These are phyloP conservation scores for Apus apus DNA, from an alignment of 2,113 vertebrate genomes.

Conservation along the genomic window DNA sequence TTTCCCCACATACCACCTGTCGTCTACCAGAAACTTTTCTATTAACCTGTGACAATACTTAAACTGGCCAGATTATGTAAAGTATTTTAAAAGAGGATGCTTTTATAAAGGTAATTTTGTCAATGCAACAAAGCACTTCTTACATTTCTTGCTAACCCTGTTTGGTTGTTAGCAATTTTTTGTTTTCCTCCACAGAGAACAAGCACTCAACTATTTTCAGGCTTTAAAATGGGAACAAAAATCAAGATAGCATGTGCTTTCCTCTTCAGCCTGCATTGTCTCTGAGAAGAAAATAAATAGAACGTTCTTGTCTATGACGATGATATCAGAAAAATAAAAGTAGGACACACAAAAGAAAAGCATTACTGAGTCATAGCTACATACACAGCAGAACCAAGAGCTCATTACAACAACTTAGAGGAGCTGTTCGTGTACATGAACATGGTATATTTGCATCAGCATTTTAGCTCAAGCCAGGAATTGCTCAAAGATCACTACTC, in stretches of 20 bases:
- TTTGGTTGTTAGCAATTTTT: neutral
- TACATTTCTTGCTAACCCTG: neutral
- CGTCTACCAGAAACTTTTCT: neutral
- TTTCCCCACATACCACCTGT: neutral
- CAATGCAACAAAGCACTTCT: neutral
- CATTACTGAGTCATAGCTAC: slow-evolving; percentile 42
- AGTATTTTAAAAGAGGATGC: neutral
- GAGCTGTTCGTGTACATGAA: neutral
- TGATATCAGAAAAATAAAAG: slow-evolving; percentile 13
- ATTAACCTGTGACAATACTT: neutral
- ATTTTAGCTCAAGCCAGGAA: neutral
- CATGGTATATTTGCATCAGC: neutral
- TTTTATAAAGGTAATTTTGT: neutral
- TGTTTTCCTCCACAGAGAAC: neutral
- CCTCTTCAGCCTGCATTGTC: neutral
- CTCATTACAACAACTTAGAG: neutral
- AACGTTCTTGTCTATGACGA: neutral
- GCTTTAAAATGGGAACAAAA: neutral
- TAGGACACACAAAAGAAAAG: slow-evolving; percentile 41
- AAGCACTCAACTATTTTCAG: neutral
- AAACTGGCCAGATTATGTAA: neutral
- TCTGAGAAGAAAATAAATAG: slow-evolving; percentile 5
- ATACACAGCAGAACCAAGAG: neutral
- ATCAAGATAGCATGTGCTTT: neutral
- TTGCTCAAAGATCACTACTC: neutral